Percentiles rank a stretch among this genome's conserved stretches.
Evolutionary conservation across 2,797 vertebrate genomes (phyloP).

Genomic region (Morus bassanus): DNA sequence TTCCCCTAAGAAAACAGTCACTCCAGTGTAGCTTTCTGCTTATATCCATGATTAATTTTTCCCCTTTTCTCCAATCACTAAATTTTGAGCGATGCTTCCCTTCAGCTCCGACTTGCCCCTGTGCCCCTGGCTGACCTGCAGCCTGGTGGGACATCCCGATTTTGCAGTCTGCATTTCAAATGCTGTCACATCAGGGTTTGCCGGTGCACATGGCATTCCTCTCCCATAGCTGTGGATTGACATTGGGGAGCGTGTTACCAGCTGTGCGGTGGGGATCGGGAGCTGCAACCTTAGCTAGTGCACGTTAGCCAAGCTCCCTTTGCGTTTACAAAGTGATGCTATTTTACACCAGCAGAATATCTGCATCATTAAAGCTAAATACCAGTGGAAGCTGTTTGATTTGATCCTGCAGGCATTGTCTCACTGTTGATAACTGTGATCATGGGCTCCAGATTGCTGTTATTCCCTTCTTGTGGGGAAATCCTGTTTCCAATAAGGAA

Average conservation of each 20-base stretch:
- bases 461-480: background rate
- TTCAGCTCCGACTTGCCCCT: background rate
- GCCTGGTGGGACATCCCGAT: background rate
- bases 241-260: background rate
- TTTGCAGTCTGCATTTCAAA: background rate
- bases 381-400: background rate
- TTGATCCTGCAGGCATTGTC: background rate
- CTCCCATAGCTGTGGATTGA: background rate
- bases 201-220: background rate
- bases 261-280: background rate
- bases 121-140: background rate
- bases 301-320: background rate
- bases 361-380: background rate
- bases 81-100: background rate
- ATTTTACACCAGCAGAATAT: background rate
- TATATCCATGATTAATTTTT: background rate
- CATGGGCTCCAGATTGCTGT: background rate
- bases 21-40: background rate
- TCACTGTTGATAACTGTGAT: background rate
- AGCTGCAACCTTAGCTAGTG: background rate
- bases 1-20: background rate
- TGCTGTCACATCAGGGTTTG: background rate
- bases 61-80: background rate
- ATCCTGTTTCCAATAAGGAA: background rate
- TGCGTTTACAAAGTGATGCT: accelerated